Conservation (phyloP, 2,113 vertebrate species). For the Pycnonotus jocosus region DNA sequence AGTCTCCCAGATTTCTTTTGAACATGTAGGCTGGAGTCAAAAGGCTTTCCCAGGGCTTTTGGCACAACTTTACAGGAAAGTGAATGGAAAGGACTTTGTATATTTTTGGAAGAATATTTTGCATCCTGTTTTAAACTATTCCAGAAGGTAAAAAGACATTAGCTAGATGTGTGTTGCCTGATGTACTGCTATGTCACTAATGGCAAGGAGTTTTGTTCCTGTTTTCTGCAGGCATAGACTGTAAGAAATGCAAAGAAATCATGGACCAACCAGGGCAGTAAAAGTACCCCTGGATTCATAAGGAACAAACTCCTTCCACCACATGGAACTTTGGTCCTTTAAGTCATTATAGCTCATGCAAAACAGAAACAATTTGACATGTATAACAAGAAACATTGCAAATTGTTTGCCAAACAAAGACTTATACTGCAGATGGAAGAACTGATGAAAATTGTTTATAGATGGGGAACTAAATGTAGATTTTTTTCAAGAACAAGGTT, state of each 20-base stretch:
- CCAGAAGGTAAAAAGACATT: constrained; percentile 16
- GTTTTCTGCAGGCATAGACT: background rate
- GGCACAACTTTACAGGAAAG: background rate
- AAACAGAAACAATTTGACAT: constrained; percentile 47
- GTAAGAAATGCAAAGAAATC: background rate
- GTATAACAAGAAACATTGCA: constrained; percentile 46
- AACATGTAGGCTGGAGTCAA: background rate
- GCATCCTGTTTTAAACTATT: constrained; percentile 15
- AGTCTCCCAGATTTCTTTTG: background rate
- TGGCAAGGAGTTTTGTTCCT: background rate
- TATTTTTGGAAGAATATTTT: constrained; percentile 30
- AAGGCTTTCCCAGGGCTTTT: constrained; percentile 17
- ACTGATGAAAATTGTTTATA: constrained; percentile 56
- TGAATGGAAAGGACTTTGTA: background rate
- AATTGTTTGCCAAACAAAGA: constrained; percentile 49
- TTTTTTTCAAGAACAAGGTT: constrained; percentile 45
- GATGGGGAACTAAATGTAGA: constrained; percentile 20
- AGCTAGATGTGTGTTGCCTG: background rate
- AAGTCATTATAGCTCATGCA: constrained; percentile 1
- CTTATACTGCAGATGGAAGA: constrained; percentile 48
- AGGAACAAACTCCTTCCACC: background rate
- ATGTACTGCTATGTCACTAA: background rate
- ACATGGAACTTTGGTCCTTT: background rate
- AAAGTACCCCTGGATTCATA: background rate
- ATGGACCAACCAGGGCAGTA: background rate